Percentiles rank a stretch among this genome's conserved stretches.
These are phyloP conservation scores for Pantherophis alleghaniensis DNA, from an alignment of 2,797 vertebrate species.

Conservation along the genomic window DNA sequence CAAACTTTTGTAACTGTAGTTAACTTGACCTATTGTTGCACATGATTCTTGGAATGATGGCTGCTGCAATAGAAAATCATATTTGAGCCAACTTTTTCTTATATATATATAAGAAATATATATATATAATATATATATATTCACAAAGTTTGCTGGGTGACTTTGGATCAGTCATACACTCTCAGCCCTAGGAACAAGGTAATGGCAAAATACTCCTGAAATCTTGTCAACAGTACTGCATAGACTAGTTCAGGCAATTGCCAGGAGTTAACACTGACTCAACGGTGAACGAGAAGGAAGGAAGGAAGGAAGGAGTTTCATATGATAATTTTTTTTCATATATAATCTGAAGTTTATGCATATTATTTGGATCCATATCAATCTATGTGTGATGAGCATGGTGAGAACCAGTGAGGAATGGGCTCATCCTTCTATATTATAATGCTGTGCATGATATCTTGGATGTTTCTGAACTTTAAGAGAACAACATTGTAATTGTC, in stretches of 20 bases:
- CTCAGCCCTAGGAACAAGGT: background rate
- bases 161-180: background rate
- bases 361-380: background rate
- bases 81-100: background rate
- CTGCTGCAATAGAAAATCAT: background rate
- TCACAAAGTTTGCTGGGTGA: background rate
- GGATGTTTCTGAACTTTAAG: background rate
- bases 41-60: background rate
- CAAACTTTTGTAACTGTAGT: background rate
- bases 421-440: background rate
- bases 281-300: background rate
- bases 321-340: background rate
- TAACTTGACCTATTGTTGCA: slow-evolving; percentile 1
- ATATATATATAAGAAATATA: background rate
- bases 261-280: background rate
- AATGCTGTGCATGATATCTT: background rate
- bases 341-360: background rate
- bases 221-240: background rate
- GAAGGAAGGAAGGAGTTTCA: too few species aligned
- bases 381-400: background rate
- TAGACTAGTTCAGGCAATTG: background rate
- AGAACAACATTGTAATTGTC: background rate
- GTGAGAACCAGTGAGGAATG: background rate
- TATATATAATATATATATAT: background rate
- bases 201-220: background rate